These are phyloP conservation scores for Urocolius indicus DNA, from an alignment of 2,113 vertebrate genomes.

Conservation along the genomic window DNA sequence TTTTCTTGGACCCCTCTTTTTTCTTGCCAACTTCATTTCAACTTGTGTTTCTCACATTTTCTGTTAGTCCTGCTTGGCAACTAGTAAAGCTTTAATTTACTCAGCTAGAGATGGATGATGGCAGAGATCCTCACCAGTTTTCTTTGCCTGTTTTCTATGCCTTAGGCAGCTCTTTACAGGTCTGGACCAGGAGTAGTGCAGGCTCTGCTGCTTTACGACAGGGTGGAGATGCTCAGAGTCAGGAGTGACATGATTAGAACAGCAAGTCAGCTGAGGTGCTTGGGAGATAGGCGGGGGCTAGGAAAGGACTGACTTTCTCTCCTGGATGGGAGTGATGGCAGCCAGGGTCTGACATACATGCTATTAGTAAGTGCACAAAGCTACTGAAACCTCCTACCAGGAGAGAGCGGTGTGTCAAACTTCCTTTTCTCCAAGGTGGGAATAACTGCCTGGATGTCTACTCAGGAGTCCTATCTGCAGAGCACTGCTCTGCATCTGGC, in stretches of 20 bases:
- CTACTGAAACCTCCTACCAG: background rate
- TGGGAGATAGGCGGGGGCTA: background rate
- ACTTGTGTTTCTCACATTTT: background rate
- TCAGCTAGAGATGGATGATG: background rate
- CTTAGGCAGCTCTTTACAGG: background rate
- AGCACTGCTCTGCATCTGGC: background rate
- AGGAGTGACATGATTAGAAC: background rate
- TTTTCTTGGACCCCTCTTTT: background rate
- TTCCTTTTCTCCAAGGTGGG: rapidly evolving
- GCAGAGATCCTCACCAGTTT: background rate
- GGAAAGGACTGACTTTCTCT: background rate
- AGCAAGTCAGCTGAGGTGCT: background rate
- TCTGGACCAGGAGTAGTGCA: background rate
- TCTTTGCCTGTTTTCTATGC: background rate
- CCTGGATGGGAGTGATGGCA: background rate
- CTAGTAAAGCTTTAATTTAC: background rate
- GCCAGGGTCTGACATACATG: background rate
- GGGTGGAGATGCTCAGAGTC: background rate
- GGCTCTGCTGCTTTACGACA: background rate
- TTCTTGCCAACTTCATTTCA: background rate
- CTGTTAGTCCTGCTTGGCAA: background rate
- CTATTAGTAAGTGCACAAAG: background rate
- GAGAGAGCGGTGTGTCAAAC: background rate
- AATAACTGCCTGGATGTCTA: background rate
- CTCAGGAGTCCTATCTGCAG: background rate